These are phyloP conservation scores for Dasypogon diadema DNA, from an alignment of 2,888 invertebrate genomes.

Conservation along the genomic window DNA sequence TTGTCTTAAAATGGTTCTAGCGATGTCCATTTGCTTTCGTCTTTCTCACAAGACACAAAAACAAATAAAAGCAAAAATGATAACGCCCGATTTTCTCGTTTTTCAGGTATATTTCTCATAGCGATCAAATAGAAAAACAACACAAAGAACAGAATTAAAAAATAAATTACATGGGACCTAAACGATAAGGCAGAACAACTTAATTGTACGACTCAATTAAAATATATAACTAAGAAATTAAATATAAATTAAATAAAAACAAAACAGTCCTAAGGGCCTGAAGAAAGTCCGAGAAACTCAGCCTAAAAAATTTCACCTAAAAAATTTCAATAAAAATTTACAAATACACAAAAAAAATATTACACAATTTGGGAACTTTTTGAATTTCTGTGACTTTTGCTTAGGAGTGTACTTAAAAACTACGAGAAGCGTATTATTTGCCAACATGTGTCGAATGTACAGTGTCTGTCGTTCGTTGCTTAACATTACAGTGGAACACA, in stretches of 20 bases:
- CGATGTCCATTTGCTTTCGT: too few relatives aligned
- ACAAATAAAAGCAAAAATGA: too few relatives aligned
- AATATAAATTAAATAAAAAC: not conserved
- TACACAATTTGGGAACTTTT: slow-evolving; percentile 40
- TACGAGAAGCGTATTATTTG: slow-evolving; percentile 46
- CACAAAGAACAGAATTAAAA: slow-evolving; percentile 52
- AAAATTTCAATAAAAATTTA: slow-evolving; percentile 30
- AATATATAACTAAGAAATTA: not conserved
- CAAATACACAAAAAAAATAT: slow-evolving; percentile 36
- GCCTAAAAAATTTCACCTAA: slow-evolving; percentile 39
- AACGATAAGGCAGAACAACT: too few relatives aligned
- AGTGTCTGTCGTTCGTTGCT: slow-evolving; percentile 9
- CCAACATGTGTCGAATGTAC: slow-evolving; percentile 35
- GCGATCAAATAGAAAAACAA: slow-evolving; percentile 2
- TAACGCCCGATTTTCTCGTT: not conserved
- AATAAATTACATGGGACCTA: too few relatives aligned
- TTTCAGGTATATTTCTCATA: slow-evolving; percentile 7
- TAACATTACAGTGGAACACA: not conserved
- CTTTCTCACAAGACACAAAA: too few relatives aligned
- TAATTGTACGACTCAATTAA: too few relatives aligned
- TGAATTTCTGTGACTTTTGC: slow-evolving; percentile 24
- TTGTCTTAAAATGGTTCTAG: too few relatives aligned
- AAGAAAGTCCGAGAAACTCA: slow-evolving; percentile 53
- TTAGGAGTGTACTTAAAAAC: slow-evolving; percentile 15
- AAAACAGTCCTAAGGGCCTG: slow-evolving; percentile 19